Evolutionary conservation across 2,113 vertebrate species (phyloP), one percentile per base, ranked within the genome.

Genomic region (Myotis brandtii): DNA sequence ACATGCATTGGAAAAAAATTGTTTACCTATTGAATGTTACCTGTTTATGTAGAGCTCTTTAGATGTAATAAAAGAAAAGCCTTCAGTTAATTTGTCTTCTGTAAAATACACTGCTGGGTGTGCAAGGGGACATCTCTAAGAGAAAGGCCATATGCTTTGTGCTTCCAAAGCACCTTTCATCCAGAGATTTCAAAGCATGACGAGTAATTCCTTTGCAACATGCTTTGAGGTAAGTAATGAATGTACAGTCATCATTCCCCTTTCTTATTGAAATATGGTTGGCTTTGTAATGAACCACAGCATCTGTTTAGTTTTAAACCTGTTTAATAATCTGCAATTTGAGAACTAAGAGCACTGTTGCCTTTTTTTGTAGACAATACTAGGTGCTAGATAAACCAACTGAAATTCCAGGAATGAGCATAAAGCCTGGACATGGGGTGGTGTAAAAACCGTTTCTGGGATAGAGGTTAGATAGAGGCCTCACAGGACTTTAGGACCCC

Each of bases 1-100:
- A 99, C 99, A 98, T 99, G 99, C 99, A 99, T 99, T 99, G 99
- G 98, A 99, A 99, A 98, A 95, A 99, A 99, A 99, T 99, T 99
- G 99, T 99, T 99, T 99, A 99, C 99, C 98, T 99, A 99, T 99
- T 99, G 99, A 99, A 99, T 99, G 99, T 99, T 99, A 99, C 98
- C 98, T 99, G 99, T 99, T 99, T 99, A 99, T 99, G 99, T 99
- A 99, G 99, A 99, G 99, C 99, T 99, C 99, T 99, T 99, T 99
- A 99, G 99, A 99, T 99, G 99, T 99, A 99, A 99, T 99, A 99
- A 99, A 99, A 98, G 81, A 96, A 98, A 99, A 98, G 98, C 99
- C 99, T 99, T 99, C 99, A 99, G 98, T 98, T 99, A 99, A n/a
- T 43, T 98, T 98, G 98, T 98, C 97, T 98, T 97, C 97, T 98